These are phyloP conservation scores for Caretta caretta DNA, from an alignment of 2,113 vertebrate genomes.

Conservation along the genomic window DNA sequence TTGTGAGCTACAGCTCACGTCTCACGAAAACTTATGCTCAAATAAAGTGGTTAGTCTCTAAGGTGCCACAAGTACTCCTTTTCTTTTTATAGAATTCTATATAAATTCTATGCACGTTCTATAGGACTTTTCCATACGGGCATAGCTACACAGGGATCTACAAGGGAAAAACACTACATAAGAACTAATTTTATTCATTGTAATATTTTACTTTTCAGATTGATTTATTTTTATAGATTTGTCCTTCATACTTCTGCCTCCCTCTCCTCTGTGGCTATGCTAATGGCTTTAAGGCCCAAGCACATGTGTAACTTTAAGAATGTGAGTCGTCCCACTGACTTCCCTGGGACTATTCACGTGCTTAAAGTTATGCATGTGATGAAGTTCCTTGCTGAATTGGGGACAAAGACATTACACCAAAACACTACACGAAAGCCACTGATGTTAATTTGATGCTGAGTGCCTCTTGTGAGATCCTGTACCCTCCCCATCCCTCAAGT, in stretches of 20 bases:
- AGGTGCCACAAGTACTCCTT: no score
- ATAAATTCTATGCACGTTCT: not conserved
- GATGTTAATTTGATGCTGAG: not conserved
- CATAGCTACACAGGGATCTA: not conserved
- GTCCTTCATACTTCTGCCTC: not conserved
- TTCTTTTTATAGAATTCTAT: not conserved
- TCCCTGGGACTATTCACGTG: not conserved
- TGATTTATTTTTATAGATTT: no score
- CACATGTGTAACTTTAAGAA: not conserved
- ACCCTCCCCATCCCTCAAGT: not conserved
- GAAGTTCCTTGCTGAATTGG: not conserved
- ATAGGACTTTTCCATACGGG: not conserved
- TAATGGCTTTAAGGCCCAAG: not conserved
- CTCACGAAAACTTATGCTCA: no score
- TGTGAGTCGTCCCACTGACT: not conserved
- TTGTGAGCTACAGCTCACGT: no score
- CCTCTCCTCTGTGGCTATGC: not conserved
- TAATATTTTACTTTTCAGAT: no score
- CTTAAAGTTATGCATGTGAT: not conserved
- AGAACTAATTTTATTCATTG: no score
- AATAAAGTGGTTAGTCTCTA: no score
- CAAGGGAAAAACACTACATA: no score
- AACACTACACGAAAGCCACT: not conserved
- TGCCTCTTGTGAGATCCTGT: not conserved
- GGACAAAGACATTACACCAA: not conserved